Evolutionary conservation across 1,140 invertebrate genomes (phyloP).

Genomic region (Rhagoletis zephyria): DNA sequence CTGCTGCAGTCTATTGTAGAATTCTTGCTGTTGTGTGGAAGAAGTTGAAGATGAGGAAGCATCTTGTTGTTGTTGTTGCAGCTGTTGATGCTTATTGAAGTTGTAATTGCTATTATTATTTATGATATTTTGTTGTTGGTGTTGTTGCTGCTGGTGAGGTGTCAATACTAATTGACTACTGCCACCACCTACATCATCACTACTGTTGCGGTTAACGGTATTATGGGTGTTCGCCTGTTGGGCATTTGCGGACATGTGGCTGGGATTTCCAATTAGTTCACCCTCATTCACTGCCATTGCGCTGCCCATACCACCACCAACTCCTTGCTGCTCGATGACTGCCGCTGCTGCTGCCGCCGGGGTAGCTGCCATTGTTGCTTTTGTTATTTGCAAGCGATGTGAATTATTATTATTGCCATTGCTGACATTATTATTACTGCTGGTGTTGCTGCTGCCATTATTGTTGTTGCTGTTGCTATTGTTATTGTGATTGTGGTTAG

Average conservation of each 20-base stretch:
- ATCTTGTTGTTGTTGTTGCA: constrained; percentile 42
- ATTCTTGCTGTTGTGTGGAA: constrained; percentile 46
- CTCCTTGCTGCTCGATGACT: constrained; percentile 17
- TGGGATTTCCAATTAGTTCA: constrained; percentile 68
- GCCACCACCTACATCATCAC: constrained; percentile 55
- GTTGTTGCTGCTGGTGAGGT: constrained; percentile 60
- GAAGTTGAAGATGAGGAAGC: not conserved
- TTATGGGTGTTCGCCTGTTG: constrained; percentile 53
- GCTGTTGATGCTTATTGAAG: constrained; percentile 62
- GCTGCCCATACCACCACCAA: constrained; percentile 54
- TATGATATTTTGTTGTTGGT: constrained; percentile 70
- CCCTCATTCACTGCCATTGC: constrained; percentile 61
- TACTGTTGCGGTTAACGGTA: constrained; percentile 64
- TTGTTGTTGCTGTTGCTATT: constrained; percentile 61
- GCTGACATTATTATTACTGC: constrained; percentile 51
- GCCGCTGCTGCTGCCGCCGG: constrained; percentile 19
- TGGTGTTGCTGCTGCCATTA: constrained; percentile 53
- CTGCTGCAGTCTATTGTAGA: not conserved
- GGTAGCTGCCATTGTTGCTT: constrained; percentile 70
- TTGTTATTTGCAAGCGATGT: constrained; percentile 69
- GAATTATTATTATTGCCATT: constrained; percentile 55
- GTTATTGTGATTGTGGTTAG: constrained; percentile 57
- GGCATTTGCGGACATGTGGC: constrained; percentile 61
- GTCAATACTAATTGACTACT: constrained; percentile 63
- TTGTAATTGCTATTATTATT: constrained; percentile 68